Evolutionary conservation across 2,888 invertebrate species (phyloP), one percentile per base, ranked within the genome.

Genomic region (Punctoribates punctum): DNA sequence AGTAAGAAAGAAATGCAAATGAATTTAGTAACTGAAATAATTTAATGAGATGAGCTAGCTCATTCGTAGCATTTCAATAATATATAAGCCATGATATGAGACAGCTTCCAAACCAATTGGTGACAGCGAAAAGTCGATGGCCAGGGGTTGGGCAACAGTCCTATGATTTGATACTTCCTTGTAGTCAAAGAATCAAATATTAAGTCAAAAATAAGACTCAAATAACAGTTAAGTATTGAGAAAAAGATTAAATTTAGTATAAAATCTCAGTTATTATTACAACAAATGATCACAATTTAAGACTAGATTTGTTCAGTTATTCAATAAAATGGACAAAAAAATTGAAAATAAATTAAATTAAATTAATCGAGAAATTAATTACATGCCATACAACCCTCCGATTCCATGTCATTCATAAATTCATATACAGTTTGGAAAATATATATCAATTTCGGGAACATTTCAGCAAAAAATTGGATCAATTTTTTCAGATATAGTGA

Each of bases 331-430:
- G 17, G 20, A 57, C n/a, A 57, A 57, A n/a, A n/a, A n/a, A n/a
- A n/a, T n/a, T n/a, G n/a, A 57, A 25, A 57, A 25, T 57, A 57
- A 51, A 51, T 57, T 25, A 34, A 65, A 34, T 23, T 29, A 34
- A n/a, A 65, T 65, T 65, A 29, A 29, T n/a, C n/a, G 13, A 5
- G 2, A 27, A 65, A 34, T 65, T 34, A 65, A 23, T 51, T 65
- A 65, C 57, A 57, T 65, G 65, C 65, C 65, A 65, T 65, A 65
- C 65, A 65, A 65, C 13, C 34, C 65, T 34, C 20, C 25, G 13
- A 29, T 23, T 29, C 17, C 25, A 34, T 27, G 34, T 65, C 15
- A 34, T 17, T 15, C 2, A 42, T 1, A 1, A 42, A 34, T 34
- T 6, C 42, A 42, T 1, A 13, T 42, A 13, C 8, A 42, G 13